phyloP scores from a whole-genome alignment of 1,140 invertebrate species.

The Leguminivora glycinivorella region DNA sequence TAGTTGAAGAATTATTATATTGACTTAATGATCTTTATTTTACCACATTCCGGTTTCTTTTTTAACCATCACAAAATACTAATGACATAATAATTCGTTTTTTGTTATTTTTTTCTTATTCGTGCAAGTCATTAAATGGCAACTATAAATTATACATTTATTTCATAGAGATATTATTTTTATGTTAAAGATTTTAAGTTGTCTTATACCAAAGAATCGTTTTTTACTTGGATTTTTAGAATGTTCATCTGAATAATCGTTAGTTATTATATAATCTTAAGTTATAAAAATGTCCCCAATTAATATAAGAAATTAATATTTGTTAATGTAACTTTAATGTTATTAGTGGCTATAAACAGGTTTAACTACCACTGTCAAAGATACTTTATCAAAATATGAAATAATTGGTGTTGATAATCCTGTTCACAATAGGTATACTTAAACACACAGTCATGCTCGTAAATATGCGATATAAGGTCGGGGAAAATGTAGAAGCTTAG shows the following conservation, averaged over 20 bases:
- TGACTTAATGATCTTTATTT: no score
- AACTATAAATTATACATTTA: constrained; percentile 9
- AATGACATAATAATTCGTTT: not conserved
- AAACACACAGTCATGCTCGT: constrained; percentile 31
- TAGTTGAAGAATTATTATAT: no score
- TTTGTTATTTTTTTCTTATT: not conserved
- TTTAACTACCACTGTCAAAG: constrained; percentile 10
- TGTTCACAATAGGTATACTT: constrained; percentile 39
- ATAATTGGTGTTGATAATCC: constrained; percentile 36
- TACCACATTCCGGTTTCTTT: no score
- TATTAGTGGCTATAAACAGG: constrained; percentile 21
- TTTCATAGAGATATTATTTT: constrained; percentile 23
- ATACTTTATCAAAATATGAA: constrained; percentile 15
- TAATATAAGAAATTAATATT: constrained; percentile 19
- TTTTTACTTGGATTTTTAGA: not conserved
- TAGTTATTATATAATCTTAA: constrained; percentile 12
- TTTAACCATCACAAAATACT: not conserved
- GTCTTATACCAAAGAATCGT: constrained; percentile 20
- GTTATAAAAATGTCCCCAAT: no score
- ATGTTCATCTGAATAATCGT: not conserved
- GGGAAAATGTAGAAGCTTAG: not conserved
- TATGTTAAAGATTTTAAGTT: not conserved
- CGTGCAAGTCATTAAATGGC: constrained; percentile 4
- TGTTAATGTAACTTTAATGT: constrained; percentile 20
- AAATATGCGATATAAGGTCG: not conserved